These are phyloP conservation scores for Ara ararauna DNA, from an alignment of 2,797 vertebrate genomes.

Conservation along the genomic window DNA sequence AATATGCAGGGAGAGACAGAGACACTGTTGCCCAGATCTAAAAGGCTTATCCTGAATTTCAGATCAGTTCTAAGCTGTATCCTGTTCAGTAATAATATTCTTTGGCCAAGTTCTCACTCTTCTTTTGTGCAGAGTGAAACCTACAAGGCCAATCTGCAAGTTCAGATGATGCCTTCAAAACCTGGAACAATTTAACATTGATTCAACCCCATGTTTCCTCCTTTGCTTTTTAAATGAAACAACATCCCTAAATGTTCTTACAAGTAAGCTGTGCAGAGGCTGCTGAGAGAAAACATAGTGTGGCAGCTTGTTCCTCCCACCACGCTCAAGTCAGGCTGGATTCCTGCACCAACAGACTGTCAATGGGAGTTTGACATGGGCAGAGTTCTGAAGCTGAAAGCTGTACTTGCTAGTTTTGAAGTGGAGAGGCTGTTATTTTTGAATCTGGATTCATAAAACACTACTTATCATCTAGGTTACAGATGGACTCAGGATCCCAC, in stretches of 20 bases:
- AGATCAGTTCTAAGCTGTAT: background rate
- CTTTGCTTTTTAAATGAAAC: slow-evolving; percentile 2
- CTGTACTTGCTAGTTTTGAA: slow-evolving; percentile 33
- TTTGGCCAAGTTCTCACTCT: background rate
- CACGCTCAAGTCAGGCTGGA: background rate
- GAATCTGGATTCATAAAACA: slow-evolving; percentile 47
- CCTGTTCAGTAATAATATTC: background rate
- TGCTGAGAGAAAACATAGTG: background rate
- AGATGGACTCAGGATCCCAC: slow-evolving; percentile 60
- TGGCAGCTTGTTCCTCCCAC: slow-evolving; percentile 44
- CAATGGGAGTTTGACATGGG: slow-evolving; percentile 44
- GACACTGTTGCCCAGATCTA: background rate
- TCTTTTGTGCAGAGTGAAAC: background rate
- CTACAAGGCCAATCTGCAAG: background rate
- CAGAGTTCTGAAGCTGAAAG: slow-evolving; percentile 46
- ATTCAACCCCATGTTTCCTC: background rate
- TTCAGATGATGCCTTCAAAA: background rate
- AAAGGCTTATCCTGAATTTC: background rate
- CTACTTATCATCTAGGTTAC: slow-evolving; percentile 30
- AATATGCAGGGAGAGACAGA: background rate
- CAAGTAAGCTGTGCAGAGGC: background rate
- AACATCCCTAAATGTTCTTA: background rate
- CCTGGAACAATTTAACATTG: background rate
- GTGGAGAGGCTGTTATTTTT: slow-evolving; percentile 52
- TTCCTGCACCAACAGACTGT: slow-evolving; percentile 50